phyloP scores from a whole-genome alignment of 1,140 invertebrate genomes.

The Harpegnathos saltator region DNA sequence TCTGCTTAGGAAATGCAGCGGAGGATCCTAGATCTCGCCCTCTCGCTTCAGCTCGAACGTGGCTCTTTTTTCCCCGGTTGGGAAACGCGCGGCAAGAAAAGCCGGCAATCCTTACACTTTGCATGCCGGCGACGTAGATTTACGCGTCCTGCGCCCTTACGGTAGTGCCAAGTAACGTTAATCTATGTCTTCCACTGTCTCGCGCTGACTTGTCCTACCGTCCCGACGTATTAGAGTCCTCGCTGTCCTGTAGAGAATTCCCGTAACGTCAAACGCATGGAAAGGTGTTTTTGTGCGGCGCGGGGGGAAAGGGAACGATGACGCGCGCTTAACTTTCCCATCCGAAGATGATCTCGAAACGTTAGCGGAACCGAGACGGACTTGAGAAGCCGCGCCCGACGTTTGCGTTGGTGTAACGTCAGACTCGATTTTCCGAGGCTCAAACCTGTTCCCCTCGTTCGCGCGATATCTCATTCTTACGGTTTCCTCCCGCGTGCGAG shows the following conservation, averaged over 20 bases:
- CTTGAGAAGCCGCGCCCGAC: no score
- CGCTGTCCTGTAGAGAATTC: no score
- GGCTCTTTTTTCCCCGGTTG: not conserved
- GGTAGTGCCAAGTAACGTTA: constrained; percentile 23
- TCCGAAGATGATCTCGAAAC: no score
- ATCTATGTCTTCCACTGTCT: constrained; percentile 14
- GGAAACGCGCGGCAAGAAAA: constrained; percentile 29
- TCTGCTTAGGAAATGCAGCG: not conserved
- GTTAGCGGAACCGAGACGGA: no score
- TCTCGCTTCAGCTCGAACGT: constrained; percentile 17
- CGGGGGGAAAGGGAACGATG: no score
- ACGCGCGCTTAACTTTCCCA: no score
- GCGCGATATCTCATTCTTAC: constrained; percentile 9
- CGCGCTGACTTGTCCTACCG: not conserved
- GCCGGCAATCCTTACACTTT: constrained; percentile 31
- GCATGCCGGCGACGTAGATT: constrained; percentile 44
- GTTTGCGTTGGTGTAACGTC: no score
- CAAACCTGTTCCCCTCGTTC: not conserved
- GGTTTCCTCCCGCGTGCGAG: not conserved
- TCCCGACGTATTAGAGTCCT: not conserved
- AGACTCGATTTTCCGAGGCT: no score
- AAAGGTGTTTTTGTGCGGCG: no score
- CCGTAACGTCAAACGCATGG: no score
- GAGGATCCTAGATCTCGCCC: not conserved
- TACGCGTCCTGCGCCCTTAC: constrained; percentile 13